A percentile compares a stretch with the other conserved stretches of the same genome.
Evolutionary conservation across 1,140 invertebrate genomes (phyloP).

Genomic region (Mycetomoellerius zeteki): DNA sequence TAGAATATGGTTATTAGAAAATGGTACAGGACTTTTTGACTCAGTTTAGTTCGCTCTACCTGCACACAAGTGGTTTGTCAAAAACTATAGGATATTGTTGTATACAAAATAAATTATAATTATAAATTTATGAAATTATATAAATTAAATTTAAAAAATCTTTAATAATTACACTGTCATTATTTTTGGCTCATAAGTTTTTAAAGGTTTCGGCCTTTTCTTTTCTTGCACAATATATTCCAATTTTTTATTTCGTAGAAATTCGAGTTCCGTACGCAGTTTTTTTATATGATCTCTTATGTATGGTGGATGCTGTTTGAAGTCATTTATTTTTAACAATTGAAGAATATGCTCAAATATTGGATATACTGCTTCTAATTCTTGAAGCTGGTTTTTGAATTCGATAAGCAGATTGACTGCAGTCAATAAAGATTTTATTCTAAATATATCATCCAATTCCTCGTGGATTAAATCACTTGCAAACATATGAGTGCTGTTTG

Average conservation of each 20-base stretch:
- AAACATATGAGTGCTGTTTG: constrained; percentile 83
- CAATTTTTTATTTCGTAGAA: constrained; percentile 88
- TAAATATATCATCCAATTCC: constrained; percentile 89
- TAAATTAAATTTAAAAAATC: constrained; percentile 47
- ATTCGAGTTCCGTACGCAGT: constrained; percentile 86
- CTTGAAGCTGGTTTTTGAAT: constrained; percentile 87
- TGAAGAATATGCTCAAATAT: constrained; percentile 86
- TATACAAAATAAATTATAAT: constrained; percentile 23
- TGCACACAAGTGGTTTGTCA: too few species aligned
- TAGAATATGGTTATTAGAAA: too few species aligned
- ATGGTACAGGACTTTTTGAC: too few species aligned
- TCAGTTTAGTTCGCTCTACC: too few species aligned
- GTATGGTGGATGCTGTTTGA: constrained; percentile 89
- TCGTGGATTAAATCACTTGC: constrained; percentile 87
- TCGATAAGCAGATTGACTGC: constrained; percentile 88
- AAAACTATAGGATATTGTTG: background rate
- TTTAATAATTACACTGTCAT: constrained; percentile 91
- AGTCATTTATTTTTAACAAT: constrained; percentile 86
- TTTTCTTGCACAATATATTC: constrained; percentile 88
- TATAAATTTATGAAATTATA: background rate
- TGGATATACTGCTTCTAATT: constrained; percentile 86
- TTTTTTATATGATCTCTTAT: constrained; percentile 86
- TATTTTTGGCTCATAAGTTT: constrained; percentile 94
- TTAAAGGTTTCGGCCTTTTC: constrained; percentile 93
- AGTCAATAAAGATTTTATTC: constrained; percentile 87